These are phyloP conservation scores for Sturmia bella DNA, from an alignment of 2,888 invertebrate genomes.

Conservation along the genomic window DNA sequence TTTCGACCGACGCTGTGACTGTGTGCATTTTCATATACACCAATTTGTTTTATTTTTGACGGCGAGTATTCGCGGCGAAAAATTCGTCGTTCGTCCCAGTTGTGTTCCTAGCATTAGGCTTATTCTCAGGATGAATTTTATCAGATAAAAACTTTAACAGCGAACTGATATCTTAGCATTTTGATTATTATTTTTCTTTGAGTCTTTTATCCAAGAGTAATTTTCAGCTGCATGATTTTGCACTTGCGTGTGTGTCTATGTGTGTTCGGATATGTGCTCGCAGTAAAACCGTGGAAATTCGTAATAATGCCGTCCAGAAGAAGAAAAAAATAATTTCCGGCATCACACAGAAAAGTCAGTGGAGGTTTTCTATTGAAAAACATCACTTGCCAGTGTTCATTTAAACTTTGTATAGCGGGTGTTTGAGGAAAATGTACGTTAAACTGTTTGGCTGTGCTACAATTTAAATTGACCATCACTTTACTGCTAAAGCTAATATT, in stretches of 20 bases:
- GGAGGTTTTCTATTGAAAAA: constrained; percentile 1
- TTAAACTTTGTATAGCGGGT: constrained; percentile 55
- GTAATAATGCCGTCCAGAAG: constrained; percentile 50
- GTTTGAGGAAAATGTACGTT: constrained; percentile 34
- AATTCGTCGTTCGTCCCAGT: too few species aligned
- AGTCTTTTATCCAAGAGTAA: constrained; percentile 1
- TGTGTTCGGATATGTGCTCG: background rate
- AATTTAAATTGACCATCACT: constrained; percentile 29
- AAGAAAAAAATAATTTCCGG: constrained; percentile 65
- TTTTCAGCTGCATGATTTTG: too few species aligned
- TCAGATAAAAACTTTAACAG: too few species aligned
- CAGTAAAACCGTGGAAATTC: constrained; percentile 38
- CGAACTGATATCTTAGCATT: too few species aligned
- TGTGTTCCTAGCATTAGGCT: too few species aligned
- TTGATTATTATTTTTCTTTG: background rate
- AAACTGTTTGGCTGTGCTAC: constrained; percentile 21
- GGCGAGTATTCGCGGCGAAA: too few species aligned
- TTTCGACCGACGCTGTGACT: too few species aligned
- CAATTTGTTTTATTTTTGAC: too few species aligned
- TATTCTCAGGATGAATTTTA: too few species aligned
- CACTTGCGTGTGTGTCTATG: too few species aligned
- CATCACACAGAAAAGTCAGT: constrained; percentile 35
- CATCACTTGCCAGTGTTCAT: constrained; percentile 27
- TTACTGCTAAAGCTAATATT: constrained; percentile 34
- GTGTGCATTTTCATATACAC: too few species aligned